Evolutionary conservation across 2,888 invertebrate species (phyloP), one percentile per base, ranked within the genome.

Genomic region (Catocala nupta): DNA sequence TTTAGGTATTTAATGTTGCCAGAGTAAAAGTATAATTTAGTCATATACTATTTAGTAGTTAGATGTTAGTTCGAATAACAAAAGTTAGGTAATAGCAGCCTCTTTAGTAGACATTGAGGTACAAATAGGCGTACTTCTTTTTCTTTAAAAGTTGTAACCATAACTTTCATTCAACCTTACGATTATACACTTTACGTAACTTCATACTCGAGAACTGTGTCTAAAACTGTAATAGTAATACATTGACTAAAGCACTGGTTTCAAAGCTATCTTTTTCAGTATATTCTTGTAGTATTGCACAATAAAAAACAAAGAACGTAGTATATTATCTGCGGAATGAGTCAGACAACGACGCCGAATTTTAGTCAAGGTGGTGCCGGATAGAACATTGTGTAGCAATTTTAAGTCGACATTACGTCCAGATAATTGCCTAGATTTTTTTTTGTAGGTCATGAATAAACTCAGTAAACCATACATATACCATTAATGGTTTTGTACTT

Each of bases 201-300:
- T 44, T 25, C 25, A 3, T 2, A 16, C 25, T 25, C 25, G 33
- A 36, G 5, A 36, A 45, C 36, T 43, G 2, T 8, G 7, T n/a
- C 9, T 7, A 7, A 5, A 39, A 2, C 36, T 39, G 36, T 39
- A 39, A 39, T 39, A 39, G 36, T 7, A 8, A 39, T 7, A 7
- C 5, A 9, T 39, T 39, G 36, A 9, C 36, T 1, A 25, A 25
- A 25, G 36, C 36, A 39, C 9, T 7, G 5, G 13, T 16, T 34
- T 36, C 11, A 33, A 1, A 16, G 10, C 0, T 13, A 5, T 47
- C 12, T 5, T 56, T 33, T 62, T 44, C 44, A 65, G 45, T 13
- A 10, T 54, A 63, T 62, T 55, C 25, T 61, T 59, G 25, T 59
- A 54, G 54, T 47, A 75, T 68, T 75, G 56, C 63, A 59, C 36